Base-by-base conservation (phyloP, 92 coral and sea anemone genomes). In the Montipora capitata region DNA sequence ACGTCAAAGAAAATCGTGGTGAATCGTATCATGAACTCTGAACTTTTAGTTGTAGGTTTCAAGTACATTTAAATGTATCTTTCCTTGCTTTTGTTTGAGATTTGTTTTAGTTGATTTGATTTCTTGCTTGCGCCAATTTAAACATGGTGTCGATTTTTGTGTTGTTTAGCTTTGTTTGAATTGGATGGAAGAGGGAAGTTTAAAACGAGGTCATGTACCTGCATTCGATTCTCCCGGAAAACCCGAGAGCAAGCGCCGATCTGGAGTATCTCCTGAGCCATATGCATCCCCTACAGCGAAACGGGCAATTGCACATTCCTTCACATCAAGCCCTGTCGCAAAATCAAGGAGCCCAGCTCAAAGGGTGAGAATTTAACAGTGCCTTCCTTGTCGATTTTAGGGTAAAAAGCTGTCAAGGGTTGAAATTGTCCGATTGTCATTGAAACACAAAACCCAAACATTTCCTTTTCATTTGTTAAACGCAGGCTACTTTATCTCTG, bases 211-310 rank as follows among this genome's bases (percentile, higher is more conserved):
- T n/a, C 67, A 61, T n/a, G 3, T 61, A 61, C 67, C 67, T 61
- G 27, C 15, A 16, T 61, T 61, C 3, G 35, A 61, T 18, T 61
- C 67, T 61, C 67, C 35, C 17, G 15, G 67, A 14, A 61, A 61
- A 61, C 67, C 67, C 35, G 35, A n/a, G 67, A 61, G 67, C 67
- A 61, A 61, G 67, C 18, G 67, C 67, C 67, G 35, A n/a, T 61
- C 67, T 61, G 17, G 27, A 61, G 67, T 3, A 61, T 61, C 67
- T 45, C 4, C 51, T 2, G 51, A 45, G 64, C 64, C 64, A 58
- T 2, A 11, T 58, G 15, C 64, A 58, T n/a, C n/a, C 15, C 64
- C 14, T 58, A n/a, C 64, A 58, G 64, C 14, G 17, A 58, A 4
- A 58, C 64, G 0, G 64, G 64, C 64, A 10, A 57, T 57, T 57